These are phyloP conservation scores for Pseudomyrmex cubaensis DNA, from an alignment of 1,140 invertebrate species.

Conservation along the genomic window DNA sequence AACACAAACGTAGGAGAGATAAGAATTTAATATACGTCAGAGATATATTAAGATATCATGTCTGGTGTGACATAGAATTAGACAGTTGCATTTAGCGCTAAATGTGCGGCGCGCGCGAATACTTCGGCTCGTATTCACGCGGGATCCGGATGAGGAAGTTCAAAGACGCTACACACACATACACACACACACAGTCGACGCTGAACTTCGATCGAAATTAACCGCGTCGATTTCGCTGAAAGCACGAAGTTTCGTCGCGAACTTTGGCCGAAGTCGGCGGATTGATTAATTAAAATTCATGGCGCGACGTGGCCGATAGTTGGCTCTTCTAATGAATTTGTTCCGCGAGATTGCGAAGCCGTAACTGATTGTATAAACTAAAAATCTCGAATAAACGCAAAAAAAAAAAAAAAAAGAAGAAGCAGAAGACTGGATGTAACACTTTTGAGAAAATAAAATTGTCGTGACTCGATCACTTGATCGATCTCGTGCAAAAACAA, in stretches of 20 bases:
- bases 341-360: slow-evolving; percentile 45
- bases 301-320: slow-evolving; percentile 49
- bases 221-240: slow-evolving; percentile 60
- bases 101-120: slow-evolving; percentile 28
- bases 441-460: neutral
- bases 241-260: slow-evolving; percentile 56
- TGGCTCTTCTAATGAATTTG: slow-evolving; percentile 60
- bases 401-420: neutral
- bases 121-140: slow-evolving; percentile 42
- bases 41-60: slow-evolving; percentile 6
- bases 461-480: neutral
- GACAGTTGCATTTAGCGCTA: slow-evolving; percentile 40
- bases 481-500: no score
- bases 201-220: slow-evolving; percentile 61
- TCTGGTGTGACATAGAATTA: slow-evolving; percentile 41
- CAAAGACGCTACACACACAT: slow-evolving; percentile 24
- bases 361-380: slow-evolving; percentile 50
- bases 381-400: slow-evolving; percentile 44
- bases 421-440: neutral
- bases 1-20: no score
- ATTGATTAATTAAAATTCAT: slow-evolving; percentile 63
- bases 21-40: neutral
- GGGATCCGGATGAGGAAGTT: slow-evolving; percentile 43
- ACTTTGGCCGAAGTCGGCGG: slow-evolving; percentile 51
- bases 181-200: slow-evolving; percentile 8